Percentiles rank a stretch among this genome's conserved stretches.
Conservation (phyloP, 2,113 vertebrate species). For the Nansenia antarctica region DNA sequence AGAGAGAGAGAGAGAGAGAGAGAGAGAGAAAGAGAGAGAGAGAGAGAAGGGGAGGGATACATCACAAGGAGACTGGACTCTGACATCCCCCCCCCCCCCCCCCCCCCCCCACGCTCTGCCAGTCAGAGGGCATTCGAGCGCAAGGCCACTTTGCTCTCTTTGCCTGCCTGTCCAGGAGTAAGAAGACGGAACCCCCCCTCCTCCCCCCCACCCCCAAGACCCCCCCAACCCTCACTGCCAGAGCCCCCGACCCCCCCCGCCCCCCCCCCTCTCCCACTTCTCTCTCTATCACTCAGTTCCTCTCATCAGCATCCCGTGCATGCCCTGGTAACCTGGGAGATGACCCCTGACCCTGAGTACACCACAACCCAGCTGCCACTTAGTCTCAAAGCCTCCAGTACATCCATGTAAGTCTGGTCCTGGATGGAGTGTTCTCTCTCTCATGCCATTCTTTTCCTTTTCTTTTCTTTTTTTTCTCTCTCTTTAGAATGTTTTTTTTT, state of each 20-base stretch:
- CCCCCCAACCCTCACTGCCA: background rate
- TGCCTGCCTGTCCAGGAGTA: constrained; percentile 32
- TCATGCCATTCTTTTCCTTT: background rate
- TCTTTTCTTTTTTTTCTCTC: no score
- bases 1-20: constrained; percentile 24
- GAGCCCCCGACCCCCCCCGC: constrained; percentile 9
- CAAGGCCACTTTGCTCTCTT: constrained; percentile 31
- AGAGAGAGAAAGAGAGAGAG: background rate
- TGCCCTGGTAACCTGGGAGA: background rate
- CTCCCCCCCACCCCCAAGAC: background rate
- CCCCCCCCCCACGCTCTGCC: background rate
- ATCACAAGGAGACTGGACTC: constrained; percentile 62
- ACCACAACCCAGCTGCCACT: background rate
- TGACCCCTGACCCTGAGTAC: background rate
- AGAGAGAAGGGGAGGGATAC: constrained; percentile 29
- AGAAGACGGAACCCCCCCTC: constrained; percentile 32
- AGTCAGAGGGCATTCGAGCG: constrained; percentile 17
- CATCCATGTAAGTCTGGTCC: background rate
- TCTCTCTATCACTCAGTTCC: constrained; percentile 24
- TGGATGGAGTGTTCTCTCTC: background rate
- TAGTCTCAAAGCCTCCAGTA: background rate
- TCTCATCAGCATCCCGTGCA: constrained; percentile 26
- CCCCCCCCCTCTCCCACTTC: constrained; percentile 27
- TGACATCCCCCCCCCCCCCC: constrained; percentile 37
- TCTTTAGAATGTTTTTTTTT: no score